Base-by-base conservation (phyloP, 2,113 vertebrate genomes). In the Caranx melampygus region DNA sequence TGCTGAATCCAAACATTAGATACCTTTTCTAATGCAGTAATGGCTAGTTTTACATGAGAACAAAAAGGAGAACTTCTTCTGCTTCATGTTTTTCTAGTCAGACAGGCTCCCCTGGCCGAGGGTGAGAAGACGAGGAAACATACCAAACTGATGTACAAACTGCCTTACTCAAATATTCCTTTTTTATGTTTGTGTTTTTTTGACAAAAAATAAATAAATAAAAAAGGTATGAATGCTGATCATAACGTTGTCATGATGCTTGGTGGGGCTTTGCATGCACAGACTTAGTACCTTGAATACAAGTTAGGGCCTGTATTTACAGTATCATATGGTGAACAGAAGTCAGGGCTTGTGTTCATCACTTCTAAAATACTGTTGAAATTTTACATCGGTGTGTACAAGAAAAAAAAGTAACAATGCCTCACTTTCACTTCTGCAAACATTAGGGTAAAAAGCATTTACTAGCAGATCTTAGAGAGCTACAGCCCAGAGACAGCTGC, bases 121-220 rank as follows among this genome's bases (percentile, higher is more conserved):
- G 60, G 66, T 26, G 59, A 83, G 82, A 86, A 76, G 81, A 75
- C 35, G 9, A 65, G 1, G 68, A 68, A 81, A 52, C 51, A 54
- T 79, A 90, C 87, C 85, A 88, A 87, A 91, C 89, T 88, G 86
- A 88, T 92, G 86, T 87, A 90, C 83, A 88, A 88, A 92, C 86
- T 94, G 94, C 94, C 94, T 95, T 95, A 94, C 82, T 82, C 83
- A 6, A 70, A 89, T 91, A 88, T 81, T 90, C 78, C 78, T 91
- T 94, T 94, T 94, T 93, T 93, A 92, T 92, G 89, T 94, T 92
- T 92, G 71, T 92, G 89, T 73, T 91, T 94, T 94, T 95, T 90
- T 89, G 88, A 93, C 78, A 45, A 44, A 88, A 88, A 89, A 74
- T 3, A 35, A 37, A 88, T 65, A 90, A 87, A 72, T 69, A 88